A percentile compares a stretch with the other conserved stretches of the same genome.
Conservation (phyloP, 2,888 invertebrate genomes). For the Tetragonula carbonaria region DNA sequence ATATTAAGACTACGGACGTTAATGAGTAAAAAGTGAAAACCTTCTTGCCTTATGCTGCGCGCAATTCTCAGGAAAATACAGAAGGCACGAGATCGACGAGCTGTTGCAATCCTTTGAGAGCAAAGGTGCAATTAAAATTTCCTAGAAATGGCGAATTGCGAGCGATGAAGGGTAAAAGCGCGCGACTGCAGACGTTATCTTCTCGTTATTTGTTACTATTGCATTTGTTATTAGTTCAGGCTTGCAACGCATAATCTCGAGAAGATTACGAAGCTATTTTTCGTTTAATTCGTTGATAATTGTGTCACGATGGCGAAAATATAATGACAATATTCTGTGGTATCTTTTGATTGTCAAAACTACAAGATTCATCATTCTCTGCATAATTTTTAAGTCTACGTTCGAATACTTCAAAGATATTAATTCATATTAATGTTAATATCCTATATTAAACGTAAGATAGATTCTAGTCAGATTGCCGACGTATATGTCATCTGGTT, state of each 20-base stretch:
- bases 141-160: slow-evolving; percentile 11
- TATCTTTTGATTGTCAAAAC: background rate
- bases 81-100: background rate
- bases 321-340: background rate
- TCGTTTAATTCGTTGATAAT: background rate
- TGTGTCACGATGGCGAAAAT: background rate
- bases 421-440: too few species aligned
- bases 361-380: too few species aligned
- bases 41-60: background rate
- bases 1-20: background rate
- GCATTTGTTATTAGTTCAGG: background rate
- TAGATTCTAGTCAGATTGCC: too few species aligned
- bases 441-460: too few species aligned
- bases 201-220: background rate
- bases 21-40: background rate
- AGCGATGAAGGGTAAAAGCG: background rate
- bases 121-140: slow-evolving; percentile 34
- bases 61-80: background rate
- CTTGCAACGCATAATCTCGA: background rate
- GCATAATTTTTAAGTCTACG: background rate
- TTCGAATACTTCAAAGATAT: too few species aligned
- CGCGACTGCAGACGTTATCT: background rate
- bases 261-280: background rate
- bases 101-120: background rate
- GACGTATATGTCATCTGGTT: too few species aligned